These are phyloP conservation scores for Rhynchomys soricoides DNA, from an alignment of 2,113 vertebrate species.

Conservation along the genomic window DNA sequence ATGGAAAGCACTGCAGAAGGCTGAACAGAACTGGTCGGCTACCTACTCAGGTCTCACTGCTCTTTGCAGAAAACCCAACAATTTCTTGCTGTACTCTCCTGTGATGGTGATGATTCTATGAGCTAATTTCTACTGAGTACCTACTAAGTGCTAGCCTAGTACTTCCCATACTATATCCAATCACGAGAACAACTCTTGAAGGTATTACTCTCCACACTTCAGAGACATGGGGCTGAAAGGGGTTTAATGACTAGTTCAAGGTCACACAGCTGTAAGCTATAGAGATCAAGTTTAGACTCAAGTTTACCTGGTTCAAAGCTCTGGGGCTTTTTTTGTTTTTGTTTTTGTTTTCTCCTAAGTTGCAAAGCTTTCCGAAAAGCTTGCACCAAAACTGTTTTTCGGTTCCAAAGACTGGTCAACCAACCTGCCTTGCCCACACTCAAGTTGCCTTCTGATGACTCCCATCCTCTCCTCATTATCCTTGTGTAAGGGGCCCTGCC, in stretches of 20 bases:
- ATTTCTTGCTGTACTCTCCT: not conserved
- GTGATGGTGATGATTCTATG: not conserved
- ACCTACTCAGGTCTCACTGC: not conserved
- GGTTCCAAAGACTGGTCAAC: not conserved
- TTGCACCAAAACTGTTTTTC: constrained; percentile 22
- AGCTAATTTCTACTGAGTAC: not conserved
- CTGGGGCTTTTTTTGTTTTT: not conserved
- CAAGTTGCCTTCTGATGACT: not conserved
- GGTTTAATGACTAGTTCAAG: not conserved
- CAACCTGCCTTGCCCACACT: not conserved
- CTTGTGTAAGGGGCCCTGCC: not conserved
- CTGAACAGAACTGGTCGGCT: not conserved
- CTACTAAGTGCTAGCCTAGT: not conserved
- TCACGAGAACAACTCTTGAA: constrained; percentile 16
- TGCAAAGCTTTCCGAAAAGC: constrained; percentile 7
- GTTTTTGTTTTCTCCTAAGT: not conserved
- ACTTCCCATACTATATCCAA: not conserved
- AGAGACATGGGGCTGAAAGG: not conserved
- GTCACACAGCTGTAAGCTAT: not conserved
- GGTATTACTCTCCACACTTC: not conserved
- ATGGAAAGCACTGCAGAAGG: not conserved
- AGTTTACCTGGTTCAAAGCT: constrained; percentile 40
- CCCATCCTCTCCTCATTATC: not conserved
- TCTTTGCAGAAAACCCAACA: not conserved
- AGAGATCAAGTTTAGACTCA: constrained; percentile 18